Percentiles rank a stretch among this genome's conserved stretches.
phyloP scores from a whole-genome alignment of 1,140 invertebrate species.

The Brachionus paranguensis region DNA sequence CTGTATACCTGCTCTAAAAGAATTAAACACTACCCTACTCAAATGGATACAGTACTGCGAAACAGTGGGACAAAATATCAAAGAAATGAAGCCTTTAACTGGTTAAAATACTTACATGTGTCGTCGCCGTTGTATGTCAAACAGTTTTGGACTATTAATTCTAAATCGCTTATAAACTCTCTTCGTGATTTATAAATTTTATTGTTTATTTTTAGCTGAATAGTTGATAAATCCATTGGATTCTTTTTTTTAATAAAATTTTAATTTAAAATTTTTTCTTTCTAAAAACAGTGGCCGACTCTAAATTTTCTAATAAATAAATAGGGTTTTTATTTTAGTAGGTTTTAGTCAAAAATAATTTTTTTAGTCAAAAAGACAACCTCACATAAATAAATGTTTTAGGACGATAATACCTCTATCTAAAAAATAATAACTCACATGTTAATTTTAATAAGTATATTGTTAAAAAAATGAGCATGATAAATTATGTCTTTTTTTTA shows the following conservation, averaged over 20 bases:
- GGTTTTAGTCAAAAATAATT: too few species aligned
- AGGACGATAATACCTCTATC: too few species aligned
- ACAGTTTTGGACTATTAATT: slow-evolving; percentile 35
- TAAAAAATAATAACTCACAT: too few species aligned
- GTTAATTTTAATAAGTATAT: too few species aligned
- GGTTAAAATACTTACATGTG: slow-evolving; percentile 29
- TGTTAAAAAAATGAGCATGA: too few species aligned
- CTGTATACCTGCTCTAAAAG: slow-evolving; percentile 5
- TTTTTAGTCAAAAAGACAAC: too few species aligned
- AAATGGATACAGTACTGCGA: slow-evolving; percentile 37
- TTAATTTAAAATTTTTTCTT: neutral
- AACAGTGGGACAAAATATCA: slow-evolving; percentile 11
- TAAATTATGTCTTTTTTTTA: too few species aligned
- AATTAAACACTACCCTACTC: slow-evolving; percentile 26
- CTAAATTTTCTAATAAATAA: too few species aligned
- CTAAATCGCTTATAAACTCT: slow-evolving; percentile 33
- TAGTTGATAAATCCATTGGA: slow-evolving; percentile 40
- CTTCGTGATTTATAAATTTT: slow-evolving; percentile 22
- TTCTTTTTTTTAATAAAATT: slow-evolving; percentile 9
- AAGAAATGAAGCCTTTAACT: slow-evolving; percentile 29
- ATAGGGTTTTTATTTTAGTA: too few species aligned
- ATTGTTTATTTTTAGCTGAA: slow-evolving; percentile 33
- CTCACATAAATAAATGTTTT: too few species aligned
- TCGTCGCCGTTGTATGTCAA: slow-evolving; percentile 31
- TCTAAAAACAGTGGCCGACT: neutral